Conservation (phyloP, 2,797 vertebrate species). For the Spinibarbus caldwelli region DNA sequence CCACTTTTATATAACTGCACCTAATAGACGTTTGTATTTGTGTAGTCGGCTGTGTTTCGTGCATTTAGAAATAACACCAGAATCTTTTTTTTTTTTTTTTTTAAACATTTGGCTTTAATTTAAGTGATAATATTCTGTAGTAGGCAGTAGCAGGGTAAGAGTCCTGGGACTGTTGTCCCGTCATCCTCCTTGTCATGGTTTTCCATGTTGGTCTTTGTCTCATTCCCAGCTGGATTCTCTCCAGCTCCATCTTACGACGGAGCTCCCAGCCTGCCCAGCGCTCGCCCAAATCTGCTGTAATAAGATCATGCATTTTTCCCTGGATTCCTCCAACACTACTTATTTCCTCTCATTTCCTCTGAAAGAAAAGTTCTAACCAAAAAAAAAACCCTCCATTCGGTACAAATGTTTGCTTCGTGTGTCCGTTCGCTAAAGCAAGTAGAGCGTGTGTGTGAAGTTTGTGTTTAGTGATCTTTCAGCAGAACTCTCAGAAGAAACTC, state of each 20-base stretch:
- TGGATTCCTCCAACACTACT: constrained; percentile 31
- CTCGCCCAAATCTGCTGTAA: constrained; percentile 52
- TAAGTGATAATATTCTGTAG: neutral
- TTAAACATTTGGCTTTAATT: neutral
- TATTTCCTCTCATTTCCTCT: constrained; percentile 41
- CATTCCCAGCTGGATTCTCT: constrained; percentile 67
- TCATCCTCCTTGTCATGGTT: constrained; percentile 58
- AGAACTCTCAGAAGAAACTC: constrained; percentile 77
- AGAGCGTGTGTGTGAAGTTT: constrained; percentile 42
- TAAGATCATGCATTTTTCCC: constrained; percentile 49
- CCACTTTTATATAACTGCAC: constrained; percentile 29
- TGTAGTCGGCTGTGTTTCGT: neutral
- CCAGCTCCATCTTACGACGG: constrained; percentile 66
- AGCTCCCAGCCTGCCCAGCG: constrained; percentile 46
- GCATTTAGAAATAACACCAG: neutral
- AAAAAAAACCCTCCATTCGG: neutral
- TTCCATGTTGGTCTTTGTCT: constrained; percentile 70
- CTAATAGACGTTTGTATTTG: constrained; percentile 40
- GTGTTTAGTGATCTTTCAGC: constrained; percentile 80
- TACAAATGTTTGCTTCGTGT: constrained; percentile 24
- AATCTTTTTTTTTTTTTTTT: too few relatives aligned
- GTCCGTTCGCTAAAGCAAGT: neutral
- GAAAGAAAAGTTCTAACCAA: neutral
- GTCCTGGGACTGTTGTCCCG: constrained; percentile 52
- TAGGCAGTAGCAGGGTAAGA: constrained; percentile 15